These are phyloP conservation scores for Amblyteles armatorius DNA, from an alignment of 2,888 invertebrate genomes.

Conservation along the genomic window DNA sequence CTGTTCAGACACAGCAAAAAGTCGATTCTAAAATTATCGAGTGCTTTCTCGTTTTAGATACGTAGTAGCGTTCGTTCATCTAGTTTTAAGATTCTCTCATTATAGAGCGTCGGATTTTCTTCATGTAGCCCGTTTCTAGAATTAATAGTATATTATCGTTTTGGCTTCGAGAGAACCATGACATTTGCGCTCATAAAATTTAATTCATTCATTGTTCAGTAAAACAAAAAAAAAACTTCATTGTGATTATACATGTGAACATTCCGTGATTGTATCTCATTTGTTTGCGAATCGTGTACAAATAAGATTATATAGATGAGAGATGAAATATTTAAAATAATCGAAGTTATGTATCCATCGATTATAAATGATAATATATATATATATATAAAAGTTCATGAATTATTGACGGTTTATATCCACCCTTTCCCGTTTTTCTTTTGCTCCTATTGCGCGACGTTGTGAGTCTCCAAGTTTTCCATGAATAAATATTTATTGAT, in stretches of 20 bases:
- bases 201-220: not conserved
- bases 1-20: not conserved
- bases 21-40: slow-evolving; percentile 3
- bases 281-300: slow-evolving; percentile 59
- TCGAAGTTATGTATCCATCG: slow-evolving; percentile 59
- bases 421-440: slow-evolving; percentile 13
- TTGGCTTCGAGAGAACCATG: slow-evolving; percentile 20
- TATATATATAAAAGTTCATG: slow-evolving; percentile 12
- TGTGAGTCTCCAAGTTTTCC: slow-evolving; percentile 64
- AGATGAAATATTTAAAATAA: slow-evolving; percentile 58
- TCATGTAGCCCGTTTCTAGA: slow-evolving; percentile 19
- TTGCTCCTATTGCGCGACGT: slow-evolving; percentile 13
- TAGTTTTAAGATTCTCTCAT: slow-evolving; percentile 9
- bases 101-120: not conserved
- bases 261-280: slow-evolving; percentile 57
- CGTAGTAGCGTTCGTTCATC: not conserved
- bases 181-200: slow-evolving; percentile 15
- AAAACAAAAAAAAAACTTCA: slow-evolving; percentile 36
- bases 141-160: slow-evolving; percentile 12
- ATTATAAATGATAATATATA: slow-evolving; percentile 59
- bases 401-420: not conserved
- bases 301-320: slow-evolving; percentile 58
- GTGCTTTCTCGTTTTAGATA: slow-evolving; percentile 34
- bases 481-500: slow-evolving; percentile 81
- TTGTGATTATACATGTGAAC: slow-evolving; percentile 56